A percentile compares a stretch with the other conserved stretches of the same genome.
These are phyloP conservation scores for Ciconia boyciana DNA, from an alignment of 2,113 vertebrate species.

Conservation along the genomic window DNA sequence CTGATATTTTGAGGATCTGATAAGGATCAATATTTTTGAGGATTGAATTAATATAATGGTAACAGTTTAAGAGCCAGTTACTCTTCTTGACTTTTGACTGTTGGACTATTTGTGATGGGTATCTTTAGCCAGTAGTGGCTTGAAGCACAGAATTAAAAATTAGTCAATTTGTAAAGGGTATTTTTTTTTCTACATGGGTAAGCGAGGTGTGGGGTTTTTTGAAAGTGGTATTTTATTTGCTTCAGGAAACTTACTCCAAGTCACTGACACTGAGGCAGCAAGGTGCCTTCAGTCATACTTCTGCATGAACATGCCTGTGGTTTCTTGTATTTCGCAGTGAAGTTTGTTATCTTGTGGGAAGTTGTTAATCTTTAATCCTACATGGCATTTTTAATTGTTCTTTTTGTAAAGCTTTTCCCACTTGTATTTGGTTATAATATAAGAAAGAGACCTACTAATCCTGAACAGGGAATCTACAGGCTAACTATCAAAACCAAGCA, in stretches of 20 bases:
- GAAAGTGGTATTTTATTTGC: background rate
- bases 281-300: background rate
- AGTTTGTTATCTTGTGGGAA: background rate
- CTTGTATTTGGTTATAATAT: background rate
- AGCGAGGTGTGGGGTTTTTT: background rate
- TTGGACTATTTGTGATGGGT: background rate
- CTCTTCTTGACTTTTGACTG: background rate
- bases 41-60: background rate
- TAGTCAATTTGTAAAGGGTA: background rate
- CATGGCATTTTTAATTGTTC: background rate
- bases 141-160: background rate
- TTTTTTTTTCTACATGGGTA: background rate
- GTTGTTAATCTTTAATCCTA: background rate
- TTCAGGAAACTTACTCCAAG: background rate
- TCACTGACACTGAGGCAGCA: background rate
- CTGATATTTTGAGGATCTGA: background rate
- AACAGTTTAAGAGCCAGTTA: background rate
- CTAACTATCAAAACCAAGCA: background rate
- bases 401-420: background rate
- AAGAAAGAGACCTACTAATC: background rate
- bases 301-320: background rate
- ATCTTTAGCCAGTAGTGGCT: background rate
- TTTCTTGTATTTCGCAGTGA: background rate
- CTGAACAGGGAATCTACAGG: background rate
- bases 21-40: no score